Conservation (phyloP, 2,888 invertebrate species). For the Nemotelus pantherinus region DNA sequence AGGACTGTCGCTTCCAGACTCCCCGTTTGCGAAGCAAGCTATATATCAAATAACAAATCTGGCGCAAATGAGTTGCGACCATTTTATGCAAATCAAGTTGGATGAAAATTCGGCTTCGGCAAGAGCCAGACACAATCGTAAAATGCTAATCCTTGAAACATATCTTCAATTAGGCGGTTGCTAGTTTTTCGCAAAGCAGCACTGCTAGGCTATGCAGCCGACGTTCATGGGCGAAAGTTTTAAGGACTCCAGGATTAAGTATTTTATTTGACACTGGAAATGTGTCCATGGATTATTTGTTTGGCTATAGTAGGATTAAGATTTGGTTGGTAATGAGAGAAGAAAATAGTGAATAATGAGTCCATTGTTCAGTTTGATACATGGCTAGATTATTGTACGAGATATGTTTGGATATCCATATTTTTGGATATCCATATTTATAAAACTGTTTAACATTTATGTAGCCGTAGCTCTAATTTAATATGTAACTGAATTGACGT, state of each 20-base stretch:
- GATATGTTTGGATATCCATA: no score
- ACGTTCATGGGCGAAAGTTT: background rate
- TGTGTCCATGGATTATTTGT: conserved; percentile 9
- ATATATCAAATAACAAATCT: conserved; percentile 55
- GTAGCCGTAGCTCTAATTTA: no score
- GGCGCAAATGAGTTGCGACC: conserved; percentile 55
- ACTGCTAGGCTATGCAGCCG: conserved; percentile 6
- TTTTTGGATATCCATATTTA: no score
- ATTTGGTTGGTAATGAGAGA: no score
- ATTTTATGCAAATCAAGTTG: conserved; percentile 54
- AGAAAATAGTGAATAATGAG: no score
- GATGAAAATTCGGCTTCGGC: conserved; percentile 41
- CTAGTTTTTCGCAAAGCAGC: conserved; percentile 45
- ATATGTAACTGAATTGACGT: no score
- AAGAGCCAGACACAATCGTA: conserved; percentile 52
- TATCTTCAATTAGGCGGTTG: conserved; percentile 54
- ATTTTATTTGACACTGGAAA: conserved; percentile 47
- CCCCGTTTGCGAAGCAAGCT: conserved; percentile 32
- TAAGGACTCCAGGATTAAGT: conserved; percentile 41
- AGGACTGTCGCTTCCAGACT: background rate
- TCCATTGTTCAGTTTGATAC: no score
- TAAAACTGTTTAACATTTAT: no score
- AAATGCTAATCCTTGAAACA: conserved; percentile 54
- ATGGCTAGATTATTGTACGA: no score
- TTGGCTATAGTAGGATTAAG: no score